These are phyloP conservation scores for Zaprionus inermis DNA, from an alignment of 1,140 invertebrate genomes.

Conservation along the genomic window DNA sequence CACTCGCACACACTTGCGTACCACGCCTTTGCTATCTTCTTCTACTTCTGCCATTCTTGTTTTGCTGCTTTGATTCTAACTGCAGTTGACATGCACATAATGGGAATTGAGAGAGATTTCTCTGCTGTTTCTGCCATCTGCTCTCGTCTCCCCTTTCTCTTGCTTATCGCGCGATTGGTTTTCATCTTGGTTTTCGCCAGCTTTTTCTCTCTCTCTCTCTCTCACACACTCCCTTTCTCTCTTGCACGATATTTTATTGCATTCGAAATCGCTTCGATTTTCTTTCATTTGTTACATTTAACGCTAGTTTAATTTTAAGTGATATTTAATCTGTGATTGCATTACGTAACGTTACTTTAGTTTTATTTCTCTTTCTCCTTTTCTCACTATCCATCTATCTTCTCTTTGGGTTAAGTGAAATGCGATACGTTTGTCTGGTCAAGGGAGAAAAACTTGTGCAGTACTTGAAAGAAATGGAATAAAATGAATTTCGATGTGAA, in stretches of 20 bases:
- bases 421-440: constrained; percentile 19
- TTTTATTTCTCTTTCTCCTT: background rate
- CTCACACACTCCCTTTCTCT: background rate
- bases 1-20: too few species aligned
- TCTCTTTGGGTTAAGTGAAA: constrained; percentile 29
- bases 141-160: background rate
- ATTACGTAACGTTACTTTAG: constrained; percentile 31
- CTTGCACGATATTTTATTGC: constrained; percentile 70
- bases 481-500: background rate
- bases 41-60: constrained; percentile 39
- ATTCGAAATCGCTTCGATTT: constrained; percentile 75
- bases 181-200: constrained; percentile 54
- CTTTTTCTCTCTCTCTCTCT: constrained; percentile 17
- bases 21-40: constrained; percentile 18
- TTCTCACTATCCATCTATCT: background rate
- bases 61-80: constrained; percentile 75
- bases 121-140: constrained; percentile 51
- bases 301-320: constrained; percentile 78
- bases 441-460: background rate
- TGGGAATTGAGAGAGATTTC: constrained; percentile 79
- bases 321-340: constrained; percentile 74
- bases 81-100: constrained; percentile 83
- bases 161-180: constrained; percentile 72
- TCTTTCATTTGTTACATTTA: constrained; percentile 80
- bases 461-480: background rate